Evolutionary conservation across 2,113 vertebrate species (phyloP).

Genomic region (Danio rerio): GRCz12tu NC_133200.1:17918001-17918500

Average conservation of each 20-base stretch:
- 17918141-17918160: constrained; percentile 68
- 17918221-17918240: constrained; percentile 57
- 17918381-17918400: constrained; percentile 44
- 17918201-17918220: constrained; percentile 64
- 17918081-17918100: constrained; percentile 65
- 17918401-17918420: constrained; percentile 56
- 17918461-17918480: constrained; percentile 50
- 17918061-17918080: constrained; percentile 70
- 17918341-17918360: constrained; percentile 36
- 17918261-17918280: constrained; percentile 55
- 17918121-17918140: constrained; percentile 64
- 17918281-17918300: constrained; percentile 74
- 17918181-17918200: constrained; percentile 67
- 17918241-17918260: constrained; percentile 64
- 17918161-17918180: constrained; percentile 55
- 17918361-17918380: constrained; percentile 49
- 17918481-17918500: constrained; percentile 51
- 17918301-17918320: constrained; percentile 61
- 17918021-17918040: constrained; percentile 62
- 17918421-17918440: constrained; percentile 54
- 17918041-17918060: constrained; percentile 70
- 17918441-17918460: constrained; percentile 47
- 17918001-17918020: constrained; percentile 60
- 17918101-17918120: constrained; percentile 76
- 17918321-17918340: constrained; percentile 58